Conservation (phyloP, 2,888 invertebrate genomes). For the Hypolimnas misippus region DNA sequence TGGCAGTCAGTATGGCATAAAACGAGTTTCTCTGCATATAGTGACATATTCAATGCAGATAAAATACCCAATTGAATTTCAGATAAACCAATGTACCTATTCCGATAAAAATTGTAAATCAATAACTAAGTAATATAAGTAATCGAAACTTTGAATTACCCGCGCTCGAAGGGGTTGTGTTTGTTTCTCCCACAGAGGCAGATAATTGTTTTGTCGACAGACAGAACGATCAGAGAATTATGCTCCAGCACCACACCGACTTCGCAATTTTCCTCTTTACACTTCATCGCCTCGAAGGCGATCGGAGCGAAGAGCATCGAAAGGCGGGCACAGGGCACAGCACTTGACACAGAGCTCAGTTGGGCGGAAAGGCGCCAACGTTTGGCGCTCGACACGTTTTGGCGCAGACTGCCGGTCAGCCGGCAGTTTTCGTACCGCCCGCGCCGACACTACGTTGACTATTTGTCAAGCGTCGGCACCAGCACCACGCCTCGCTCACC, state of each 20-base stretch:
- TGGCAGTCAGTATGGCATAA: conserved; percentile 59
- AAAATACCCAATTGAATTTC: conserved; percentile 28
- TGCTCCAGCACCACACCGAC: conserved; percentile 81
- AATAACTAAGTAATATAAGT: conserved; percentile 24
- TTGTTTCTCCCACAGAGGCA: conserved; percentile 80
- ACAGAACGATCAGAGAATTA: conserved; percentile 80
- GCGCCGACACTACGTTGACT: conserved; percentile 75
- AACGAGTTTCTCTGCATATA: conserved; percentile 54
- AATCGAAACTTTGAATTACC: conserved; percentile 60
- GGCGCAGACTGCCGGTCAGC: conserved; percentile 74
- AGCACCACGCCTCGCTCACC: conserved; percentile 76
- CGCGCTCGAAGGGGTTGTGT: conserved; percentile 80
- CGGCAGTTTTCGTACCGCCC: conserved; percentile 60
- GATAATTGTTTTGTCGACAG: conserved; percentile 81
- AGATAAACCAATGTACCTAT: neutral
- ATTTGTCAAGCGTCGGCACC: conserved; percentile 76
- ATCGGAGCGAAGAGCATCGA: conserved; percentile 82
- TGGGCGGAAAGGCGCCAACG: conserved; percentile 60
- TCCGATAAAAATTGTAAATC: neutral
- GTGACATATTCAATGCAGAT: conserved; percentile 30
- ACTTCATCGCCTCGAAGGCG: conserved; percentile 84
- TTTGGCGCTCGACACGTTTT: conserved; percentile 70
- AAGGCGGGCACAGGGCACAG: conserved; percentile 69
- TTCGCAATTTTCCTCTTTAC: conserved; percentile 84
- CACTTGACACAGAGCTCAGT: conserved; percentile 61